A percentile compares a stretch with the other conserved stretches of the same genome.
These are phyloP conservation scores for Callocephalon fimbriatum DNA, from an alignment of 2,113 vertebrate genomes.

Conservation along the genomic window DNA sequence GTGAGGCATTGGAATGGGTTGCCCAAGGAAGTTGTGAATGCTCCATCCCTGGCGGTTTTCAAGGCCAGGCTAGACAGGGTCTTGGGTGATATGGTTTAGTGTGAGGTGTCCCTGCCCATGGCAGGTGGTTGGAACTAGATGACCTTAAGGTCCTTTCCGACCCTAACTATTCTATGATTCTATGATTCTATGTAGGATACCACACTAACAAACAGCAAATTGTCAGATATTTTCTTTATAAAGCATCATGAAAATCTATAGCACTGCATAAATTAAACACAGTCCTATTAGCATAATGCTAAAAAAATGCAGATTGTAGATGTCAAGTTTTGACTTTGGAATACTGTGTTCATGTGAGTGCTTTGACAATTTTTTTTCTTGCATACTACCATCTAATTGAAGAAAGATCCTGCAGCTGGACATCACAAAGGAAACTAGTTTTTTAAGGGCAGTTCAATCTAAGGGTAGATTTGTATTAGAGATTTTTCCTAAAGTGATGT, in stretches of 20 bases:
- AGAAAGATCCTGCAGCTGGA: background rate
- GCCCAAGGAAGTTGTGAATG: too few species aligned
- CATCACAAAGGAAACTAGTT: background rate
- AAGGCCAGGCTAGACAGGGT: too few species aligned
- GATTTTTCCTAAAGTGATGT: background rate
- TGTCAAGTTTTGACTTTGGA: background rate
- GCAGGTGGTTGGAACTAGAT: too few species aligned
- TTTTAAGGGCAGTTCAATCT: background rate
- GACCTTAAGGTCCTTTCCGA: too few species aligned
- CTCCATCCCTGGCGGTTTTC: too few species aligned
- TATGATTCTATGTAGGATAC: background rate
- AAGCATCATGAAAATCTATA: background rate
- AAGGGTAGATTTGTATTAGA: background rate
- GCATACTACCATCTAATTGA: background rate
- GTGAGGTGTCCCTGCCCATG: too few species aligned
- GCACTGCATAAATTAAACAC: background rate
- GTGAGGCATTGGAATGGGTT: too few species aligned
- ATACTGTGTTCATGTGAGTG: background rate
- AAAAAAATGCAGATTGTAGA: background rate
- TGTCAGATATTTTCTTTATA: background rate
- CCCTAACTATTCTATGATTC: too few species aligned
- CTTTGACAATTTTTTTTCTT: background rate
- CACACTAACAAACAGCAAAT: background rate
- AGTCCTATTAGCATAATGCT: background rate
- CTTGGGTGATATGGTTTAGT: too few species aligned